These are phyloP conservation scores for Eristalinus sepulchralis DNA, from an alignment of 2,888 invertebrate species.

Conservation along the genomic window DNA sequence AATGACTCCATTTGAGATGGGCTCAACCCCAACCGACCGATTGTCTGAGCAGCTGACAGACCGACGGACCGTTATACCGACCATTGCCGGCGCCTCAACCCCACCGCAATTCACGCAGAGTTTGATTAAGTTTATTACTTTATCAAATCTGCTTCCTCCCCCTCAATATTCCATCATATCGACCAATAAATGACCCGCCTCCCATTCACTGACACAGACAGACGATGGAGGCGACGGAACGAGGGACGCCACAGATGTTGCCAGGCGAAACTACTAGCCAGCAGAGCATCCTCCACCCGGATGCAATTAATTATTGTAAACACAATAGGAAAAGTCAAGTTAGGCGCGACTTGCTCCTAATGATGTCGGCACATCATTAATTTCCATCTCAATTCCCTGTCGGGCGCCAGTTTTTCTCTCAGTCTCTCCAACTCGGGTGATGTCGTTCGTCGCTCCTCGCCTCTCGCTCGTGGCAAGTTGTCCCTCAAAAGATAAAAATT, in stretches of 20 bases:
- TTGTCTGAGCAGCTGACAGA: neutral
- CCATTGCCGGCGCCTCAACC: constrained; percentile 13
- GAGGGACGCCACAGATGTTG: neutral
- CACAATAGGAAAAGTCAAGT: constrained; percentile 64
- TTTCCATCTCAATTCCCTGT: constrained; percentile 2
- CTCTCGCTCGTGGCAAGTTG: constrained; percentile 15
- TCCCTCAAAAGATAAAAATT: constrained; percentile 65
- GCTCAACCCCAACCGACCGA: neutral
- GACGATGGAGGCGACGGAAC: no score
- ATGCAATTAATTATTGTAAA: constrained; percentile 66
- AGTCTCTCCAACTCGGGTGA: no score
- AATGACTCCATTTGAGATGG: constrained; percentile 64
- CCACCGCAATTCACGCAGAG: constrained; percentile 14
- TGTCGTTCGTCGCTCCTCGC: neutral
- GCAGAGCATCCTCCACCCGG: neutral
- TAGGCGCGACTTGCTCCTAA: constrained; percentile 36
- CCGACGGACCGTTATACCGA: neutral
- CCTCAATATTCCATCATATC: constrained; percentile 52
- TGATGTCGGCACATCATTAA: constrained; percentile 65
- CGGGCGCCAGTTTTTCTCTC: neutral
- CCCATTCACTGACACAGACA: neutral
- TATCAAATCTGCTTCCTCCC: constrained; percentile 54
- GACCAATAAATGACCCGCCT: constrained; percentile 2
- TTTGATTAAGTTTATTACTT: constrained; percentile 69
- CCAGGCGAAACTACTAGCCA: neutral